A percentile compares a stretch with the other conserved stretches of the same genome.
phyloP scores from a whole-genome alignment of 1,140 invertebrate species.

The Meloidogyne hapla region DNA sequence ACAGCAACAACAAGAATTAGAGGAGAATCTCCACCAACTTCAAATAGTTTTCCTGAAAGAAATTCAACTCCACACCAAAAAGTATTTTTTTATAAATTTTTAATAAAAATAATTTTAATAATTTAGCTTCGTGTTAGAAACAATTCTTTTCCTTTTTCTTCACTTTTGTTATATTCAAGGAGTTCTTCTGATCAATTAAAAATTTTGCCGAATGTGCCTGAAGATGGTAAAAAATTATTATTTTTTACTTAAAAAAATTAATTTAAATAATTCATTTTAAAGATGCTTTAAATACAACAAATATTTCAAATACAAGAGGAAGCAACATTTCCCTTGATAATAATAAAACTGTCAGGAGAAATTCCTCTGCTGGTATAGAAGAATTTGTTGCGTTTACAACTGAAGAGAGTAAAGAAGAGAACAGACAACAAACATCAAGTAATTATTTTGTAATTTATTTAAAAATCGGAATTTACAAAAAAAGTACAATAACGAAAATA shows the following conservation, averaged over 20 bases:
- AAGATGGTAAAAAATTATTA: constrained; percentile 18
- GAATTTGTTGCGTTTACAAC: background rate
- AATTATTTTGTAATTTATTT: background rate
- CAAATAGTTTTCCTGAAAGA: constrained; percentile 39
- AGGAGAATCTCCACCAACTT: constrained; percentile 24
- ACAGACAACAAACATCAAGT: background rate
- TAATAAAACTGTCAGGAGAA: background rate
- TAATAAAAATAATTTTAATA: background rate
- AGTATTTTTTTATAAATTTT: background rate
- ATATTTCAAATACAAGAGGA: background rate
- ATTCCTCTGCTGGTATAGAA: background rate
- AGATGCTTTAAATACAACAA: background rate
- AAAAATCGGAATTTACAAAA: background rate
- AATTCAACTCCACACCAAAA: constrained; percentile 30
- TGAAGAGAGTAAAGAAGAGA: background rate
- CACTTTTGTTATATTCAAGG: constrained; percentile 36
- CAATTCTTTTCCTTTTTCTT: constrained; percentile 41
- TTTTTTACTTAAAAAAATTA: constrained; percentile 19
- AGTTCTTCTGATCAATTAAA: constrained; percentile 31
- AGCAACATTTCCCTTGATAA: background rate
- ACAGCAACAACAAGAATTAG: constrained; percentile 4
- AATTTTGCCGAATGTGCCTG: constrained; percentile 37
- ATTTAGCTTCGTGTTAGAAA: constrained; percentile 38
- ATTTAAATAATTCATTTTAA: no score
- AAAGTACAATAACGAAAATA: no score